Conservation (phyloP, 1,140 invertebrate species). For the Metopolophium dirhodum region DNA sequence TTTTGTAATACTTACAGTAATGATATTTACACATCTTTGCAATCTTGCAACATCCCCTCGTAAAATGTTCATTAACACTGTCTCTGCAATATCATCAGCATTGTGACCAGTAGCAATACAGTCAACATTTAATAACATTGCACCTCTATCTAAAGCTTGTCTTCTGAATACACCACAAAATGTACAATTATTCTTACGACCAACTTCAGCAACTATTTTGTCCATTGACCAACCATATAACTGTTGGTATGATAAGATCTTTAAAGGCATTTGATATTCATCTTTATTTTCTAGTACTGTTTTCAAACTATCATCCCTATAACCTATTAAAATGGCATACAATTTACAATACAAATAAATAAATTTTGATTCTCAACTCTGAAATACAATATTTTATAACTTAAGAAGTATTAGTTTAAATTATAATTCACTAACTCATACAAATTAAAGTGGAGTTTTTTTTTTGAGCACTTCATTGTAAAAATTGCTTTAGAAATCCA, state of each 20-base stretch:
- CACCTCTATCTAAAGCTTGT: slow-evolving; percentile 95
- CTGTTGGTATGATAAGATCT: slow-evolving; percentile 97
- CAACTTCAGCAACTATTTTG: slow-evolving; percentile 92
- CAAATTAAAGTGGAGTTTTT: neutral
- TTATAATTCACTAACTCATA: neutral
- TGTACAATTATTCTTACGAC: slow-evolving; percentile 97
- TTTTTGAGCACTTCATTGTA: neutral
- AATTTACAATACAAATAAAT: neutral
- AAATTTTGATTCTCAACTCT: too few species aligned
- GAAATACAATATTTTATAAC: neutral
- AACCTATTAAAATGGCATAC: slow-evolving; percentile 69
- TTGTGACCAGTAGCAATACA: slow-evolving; percentile 98
- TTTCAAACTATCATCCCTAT: slow-evolving; percentile 96
- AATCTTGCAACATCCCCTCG: slow-evolving; percentile 95
- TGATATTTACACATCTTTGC: slow-evolving; percentile 86
- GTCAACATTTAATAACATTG: slow-evolving; percentile 83
- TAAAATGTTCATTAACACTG: slow-evolving; percentile 97
- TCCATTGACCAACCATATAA: slow-evolving; percentile 99
- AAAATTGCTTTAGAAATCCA: neutral
- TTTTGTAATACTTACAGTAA: slow-evolving; percentile 74
- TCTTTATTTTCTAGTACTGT: slow-evolving; percentile 93
- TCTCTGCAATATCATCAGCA: slow-evolving; percentile 99
- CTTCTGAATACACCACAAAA: slow-evolving; percentile 97
- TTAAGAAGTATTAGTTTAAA: neutral
- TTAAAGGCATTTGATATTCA: slow-evolving; percentile 93